Conservation (phyloP, 2,113 vertebrate genomes). For the Symphodus melops region DNA sequence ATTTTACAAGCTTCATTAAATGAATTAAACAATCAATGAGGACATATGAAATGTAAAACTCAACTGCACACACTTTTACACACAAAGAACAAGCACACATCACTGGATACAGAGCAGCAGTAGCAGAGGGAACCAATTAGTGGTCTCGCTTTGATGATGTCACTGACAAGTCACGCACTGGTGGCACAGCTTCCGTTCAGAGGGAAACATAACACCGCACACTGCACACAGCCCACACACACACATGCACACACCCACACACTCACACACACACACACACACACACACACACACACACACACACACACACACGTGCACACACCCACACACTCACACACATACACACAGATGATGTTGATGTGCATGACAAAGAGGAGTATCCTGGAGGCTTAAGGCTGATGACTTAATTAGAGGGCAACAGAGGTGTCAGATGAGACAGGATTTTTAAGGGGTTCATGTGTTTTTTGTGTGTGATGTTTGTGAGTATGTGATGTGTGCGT, state of each 20-base stretch:
- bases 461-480: not conserved
- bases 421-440: constrained; percentile 31
- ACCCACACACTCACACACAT: too few relatives aligned
- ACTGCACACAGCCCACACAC: not conserved
- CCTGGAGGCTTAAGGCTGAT: constrained; percentile 41
- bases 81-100: constrained; percentile 13
- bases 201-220: constrained; percentile 69
- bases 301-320: too few relatives aligned
- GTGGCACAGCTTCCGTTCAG: constrained; percentile 81
- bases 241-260: constrained; percentile 24
- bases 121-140: constrained; percentile 86
- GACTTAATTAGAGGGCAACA: constrained; percentile 50
- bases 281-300: too few relatives aligned
- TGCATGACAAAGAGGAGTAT: constrained; percentile 37
- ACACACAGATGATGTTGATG: constrained; percentile 14
- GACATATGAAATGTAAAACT: constrained; percentile 12
- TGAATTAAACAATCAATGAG: not conserved
- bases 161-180: constrained; percentile 81
- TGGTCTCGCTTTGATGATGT: constrained; percentile 84
- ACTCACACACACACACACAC: constrained; percentile 20
- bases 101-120: constrained; percentile 43
- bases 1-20: constrained; percentile 29
- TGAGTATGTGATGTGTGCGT: too few relatives aligned
- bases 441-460: constrained; percentile 10
- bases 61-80: not conserved